phyloP scores from a whole-genome alignment of 2,113 vertebrate species.

The Bujurquina vittata region DNA sequence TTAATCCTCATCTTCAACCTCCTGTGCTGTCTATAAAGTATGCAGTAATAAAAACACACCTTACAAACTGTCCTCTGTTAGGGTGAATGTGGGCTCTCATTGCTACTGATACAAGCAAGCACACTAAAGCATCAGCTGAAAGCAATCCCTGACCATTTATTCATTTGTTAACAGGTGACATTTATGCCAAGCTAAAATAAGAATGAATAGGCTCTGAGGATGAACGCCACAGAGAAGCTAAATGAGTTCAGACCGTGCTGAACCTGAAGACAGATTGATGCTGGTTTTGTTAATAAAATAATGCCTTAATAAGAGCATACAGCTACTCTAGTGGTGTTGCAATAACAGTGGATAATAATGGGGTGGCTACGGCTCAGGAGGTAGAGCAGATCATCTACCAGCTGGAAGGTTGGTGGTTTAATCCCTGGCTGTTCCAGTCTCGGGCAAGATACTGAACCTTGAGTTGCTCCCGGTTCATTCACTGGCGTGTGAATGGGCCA shows the following conservation, averaged over 20 bases:
- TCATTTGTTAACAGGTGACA: neutral
- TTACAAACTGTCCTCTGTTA: neutral
- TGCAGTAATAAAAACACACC: neutral
- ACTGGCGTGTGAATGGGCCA: too few relatives aligned
- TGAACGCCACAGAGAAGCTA: neutral
- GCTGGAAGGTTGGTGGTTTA: too few relatives aligned
- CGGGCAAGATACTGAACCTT: too few relatives aligned
- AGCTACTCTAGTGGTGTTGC: neutral
- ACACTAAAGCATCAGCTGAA: neutral
- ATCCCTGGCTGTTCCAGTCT: too few relatives aligned
- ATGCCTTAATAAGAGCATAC: neutral
- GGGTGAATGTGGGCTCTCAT: neutral
- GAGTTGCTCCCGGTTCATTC: too few relatives aligned
- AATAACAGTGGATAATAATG: too few relatives aligned
- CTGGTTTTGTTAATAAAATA: neutral
- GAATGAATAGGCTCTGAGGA: neutral
- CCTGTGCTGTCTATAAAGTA: neutral
- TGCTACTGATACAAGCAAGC: neutral
- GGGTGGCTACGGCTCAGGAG: too few relatives aligned
- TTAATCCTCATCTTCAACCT: neutral
- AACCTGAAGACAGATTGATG: neutral
- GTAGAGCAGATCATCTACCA: too few relatives aligned
- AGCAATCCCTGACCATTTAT: neutral
- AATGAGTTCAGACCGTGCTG: neutral
- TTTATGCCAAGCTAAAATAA: neutral